These are phyloP conservation scores for Acropora yongei DNA, from an alignment of 64 coral and sea anemone genomes.

Conservation along the genomic window DNA sequence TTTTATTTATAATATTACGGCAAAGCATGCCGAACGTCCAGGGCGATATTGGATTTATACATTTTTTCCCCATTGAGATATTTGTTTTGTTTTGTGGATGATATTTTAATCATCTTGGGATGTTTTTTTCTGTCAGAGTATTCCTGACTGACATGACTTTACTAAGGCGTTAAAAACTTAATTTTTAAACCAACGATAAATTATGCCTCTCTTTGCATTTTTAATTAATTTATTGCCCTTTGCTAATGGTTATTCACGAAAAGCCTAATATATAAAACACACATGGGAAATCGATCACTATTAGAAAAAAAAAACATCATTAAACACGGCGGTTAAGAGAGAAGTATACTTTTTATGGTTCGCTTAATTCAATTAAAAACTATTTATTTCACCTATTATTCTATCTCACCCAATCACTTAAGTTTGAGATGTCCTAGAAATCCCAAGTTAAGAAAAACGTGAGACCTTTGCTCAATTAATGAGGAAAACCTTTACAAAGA, in stretches of 20 bases:
- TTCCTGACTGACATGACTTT: not conserved
- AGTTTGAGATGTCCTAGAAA: too few relatives aligned
- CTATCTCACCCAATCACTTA: too few relatives aligned
- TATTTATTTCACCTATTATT: too few relatives aligned
- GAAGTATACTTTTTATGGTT: not conserved
- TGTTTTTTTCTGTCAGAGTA: not conserved
- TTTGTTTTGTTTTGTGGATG: not conserved
- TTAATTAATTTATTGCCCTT: constrained; percentile 56
- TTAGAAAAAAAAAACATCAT: not conserved
- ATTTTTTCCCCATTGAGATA: not conserved
- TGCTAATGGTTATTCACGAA: constrained; percentile 37
- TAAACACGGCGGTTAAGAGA: not conserved
- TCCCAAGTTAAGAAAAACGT: too few relatives aligned
- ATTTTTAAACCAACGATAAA: constrained; percentile 14
- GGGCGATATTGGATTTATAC: not conserved
- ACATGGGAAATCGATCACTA: constrained; percentile 8
- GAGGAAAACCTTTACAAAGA: too few relatives aligned
- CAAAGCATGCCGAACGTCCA: not conserved
- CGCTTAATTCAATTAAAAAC: too few relatives aligned
- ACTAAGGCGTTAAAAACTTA: not conserved
- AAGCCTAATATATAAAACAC: constrained; percentile 35
- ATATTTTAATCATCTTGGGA: too few relatives aligned
- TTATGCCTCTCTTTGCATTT: not conserved
- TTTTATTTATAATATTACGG: constrained; percentile 37
- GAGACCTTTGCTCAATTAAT: too few relatives aligned